Base-by-base conservation (phyloP, 2,797 vertebrate genomes). In the Glossophaga mutica region DNA sequence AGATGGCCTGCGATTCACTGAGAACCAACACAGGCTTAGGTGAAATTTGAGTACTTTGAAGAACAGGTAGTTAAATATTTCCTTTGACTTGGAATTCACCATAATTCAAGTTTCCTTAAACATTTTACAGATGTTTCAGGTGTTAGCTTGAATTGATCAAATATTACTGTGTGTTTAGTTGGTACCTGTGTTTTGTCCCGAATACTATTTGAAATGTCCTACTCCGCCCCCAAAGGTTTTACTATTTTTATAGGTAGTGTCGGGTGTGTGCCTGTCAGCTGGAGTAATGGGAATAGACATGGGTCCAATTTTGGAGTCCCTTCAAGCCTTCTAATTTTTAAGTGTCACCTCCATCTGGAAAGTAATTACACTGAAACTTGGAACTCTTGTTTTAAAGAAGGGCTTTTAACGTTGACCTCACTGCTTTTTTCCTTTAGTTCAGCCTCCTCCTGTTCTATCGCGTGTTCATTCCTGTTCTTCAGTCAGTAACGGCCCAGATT, bases 391-490 rank as follows among this genome's bases (percentile, higher is more conserved):
- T 90, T 76, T 86, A 77, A 95, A 46, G 52, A 87, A 65, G 42
- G 1, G 5, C 39, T 34, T 70, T 77, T 42, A 65, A 95, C 70
- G 9, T 81, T 96, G 95, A 42, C 42, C 12, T 88, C 96, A 37
- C 92, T 93, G 29, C 24, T 46, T 96, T 84, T 94, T 79, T 55
- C 81, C 91, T 96, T 59, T 98, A 99, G 99, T 99, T 99, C 86
- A 99, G 99, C 98, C 99, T 99, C 97, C 99, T 99, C 97, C 98
- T 99, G 98, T 99, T 99, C 98, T 99, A 99, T 97, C 99, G 99
- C 67, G 99, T 99, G 73, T 99, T 99, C 97, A 99, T 99, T 94
- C 99, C 99, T 10, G 98, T 99, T 91, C 99, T 99, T 92, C 99
- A 99, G 98, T 99, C 99, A 24, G 98, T 99, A 89, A 99, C 99